These are phyloP conservation scores for Cephus sareptanus DNA, from an alignment of 2,888 invertebrate genomes.

Conservation along the genomic window DNA sequence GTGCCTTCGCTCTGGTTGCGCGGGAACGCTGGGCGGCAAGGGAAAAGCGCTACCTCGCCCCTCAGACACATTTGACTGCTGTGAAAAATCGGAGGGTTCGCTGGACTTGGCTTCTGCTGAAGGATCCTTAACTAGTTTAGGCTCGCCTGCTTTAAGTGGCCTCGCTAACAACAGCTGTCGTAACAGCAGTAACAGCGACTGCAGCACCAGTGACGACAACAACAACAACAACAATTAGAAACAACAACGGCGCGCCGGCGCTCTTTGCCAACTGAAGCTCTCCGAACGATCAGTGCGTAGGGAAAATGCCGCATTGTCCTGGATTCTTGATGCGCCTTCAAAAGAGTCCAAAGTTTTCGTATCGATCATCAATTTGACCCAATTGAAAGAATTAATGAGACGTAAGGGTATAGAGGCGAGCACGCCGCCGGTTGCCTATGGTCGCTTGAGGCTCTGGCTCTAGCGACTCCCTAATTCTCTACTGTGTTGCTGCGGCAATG, in stretches of 20 bases:
- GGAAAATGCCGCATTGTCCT: too few species aligned
- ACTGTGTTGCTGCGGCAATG: too few species aligned
- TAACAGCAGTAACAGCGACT: too few species aligned
- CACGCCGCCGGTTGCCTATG: neutral
- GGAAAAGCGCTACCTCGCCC: too few species aligned
- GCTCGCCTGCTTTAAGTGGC: neutral
- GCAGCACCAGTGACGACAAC: too few species aligned
- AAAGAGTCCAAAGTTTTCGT: neutral
- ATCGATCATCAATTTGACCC: conserved; percentile 16
- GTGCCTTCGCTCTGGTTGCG: neutral
- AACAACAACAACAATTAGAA: too few species aligned
- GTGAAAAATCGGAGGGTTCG: too few species aligned
- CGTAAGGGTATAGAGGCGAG: too few species aligned
- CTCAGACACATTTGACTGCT: too few species aligned
- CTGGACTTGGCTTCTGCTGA: neutral
- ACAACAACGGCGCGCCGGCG: too few species aligned
- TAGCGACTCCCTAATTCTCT: neutral
- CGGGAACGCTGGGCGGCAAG: too few species aligned
- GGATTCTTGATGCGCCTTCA: neutral
- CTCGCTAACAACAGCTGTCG: neutral
- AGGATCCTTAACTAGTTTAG: neutral
- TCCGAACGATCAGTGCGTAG: neutral
- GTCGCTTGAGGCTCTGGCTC: conserved; percentile 1
- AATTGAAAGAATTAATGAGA: conserved; percentile 3
- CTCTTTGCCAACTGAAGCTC: neutral